Evolutionary conservation across 53 echinoderm and acorn worm species (phyloP).

Genomic region (Antedon mediterranea): DNA sequence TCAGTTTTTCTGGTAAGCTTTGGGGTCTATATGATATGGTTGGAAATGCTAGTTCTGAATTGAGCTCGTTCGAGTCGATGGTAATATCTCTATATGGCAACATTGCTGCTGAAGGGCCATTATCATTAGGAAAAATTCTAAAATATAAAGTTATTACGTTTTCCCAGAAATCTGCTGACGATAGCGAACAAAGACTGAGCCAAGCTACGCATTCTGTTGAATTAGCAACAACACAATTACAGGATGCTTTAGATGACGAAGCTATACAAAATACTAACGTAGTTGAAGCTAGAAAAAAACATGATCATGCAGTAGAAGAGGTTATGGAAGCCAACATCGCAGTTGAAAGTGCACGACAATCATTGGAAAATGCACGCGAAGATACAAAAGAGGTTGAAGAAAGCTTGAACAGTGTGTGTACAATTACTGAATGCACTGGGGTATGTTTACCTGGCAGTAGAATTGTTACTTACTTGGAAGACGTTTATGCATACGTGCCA

Average conservation of each 20-base stretch:
- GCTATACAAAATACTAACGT: background rate
- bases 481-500: background rate
- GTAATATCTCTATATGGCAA: background rate
- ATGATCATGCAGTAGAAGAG: background rate
- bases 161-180: background rate
- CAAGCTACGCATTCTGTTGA: background rate
- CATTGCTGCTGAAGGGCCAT: background rate
- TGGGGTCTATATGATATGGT: background rate
- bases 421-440: background rate
- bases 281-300: background rate
- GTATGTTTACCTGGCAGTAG: background rate
- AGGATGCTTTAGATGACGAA: background rate
- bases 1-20: background rate
- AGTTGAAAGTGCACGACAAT: background rate
- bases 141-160: background rate
- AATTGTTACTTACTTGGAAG: background rate
- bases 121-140: background rate
- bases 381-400: background rate
- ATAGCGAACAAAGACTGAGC: background rate
- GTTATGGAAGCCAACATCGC: background rate
- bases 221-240: background rate
- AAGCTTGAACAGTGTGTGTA: background rate
- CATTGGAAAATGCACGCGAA: background rate
- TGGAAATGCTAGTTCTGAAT: background rate
- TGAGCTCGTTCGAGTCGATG: background rate